Conservation (phyloP, 2,113 vertebrate species). For the Anguilla rostrata region DNA sequence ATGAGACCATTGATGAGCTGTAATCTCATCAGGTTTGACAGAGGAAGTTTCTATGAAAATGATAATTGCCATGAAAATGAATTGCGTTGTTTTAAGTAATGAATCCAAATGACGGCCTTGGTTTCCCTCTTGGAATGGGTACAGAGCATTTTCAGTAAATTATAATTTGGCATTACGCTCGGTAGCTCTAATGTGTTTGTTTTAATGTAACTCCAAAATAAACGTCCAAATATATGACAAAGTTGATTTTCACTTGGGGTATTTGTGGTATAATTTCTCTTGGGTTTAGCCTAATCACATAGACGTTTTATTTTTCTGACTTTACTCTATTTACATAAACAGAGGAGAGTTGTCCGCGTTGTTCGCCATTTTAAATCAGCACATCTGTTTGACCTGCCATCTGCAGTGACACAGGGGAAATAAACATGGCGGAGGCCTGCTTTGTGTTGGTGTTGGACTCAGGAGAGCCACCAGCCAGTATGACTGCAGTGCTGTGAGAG, state of each 20-base stretch:
- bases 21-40: constrained; percentile 37
- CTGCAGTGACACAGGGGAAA: constrained; percentile 31
- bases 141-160: constrained; percentile 37
- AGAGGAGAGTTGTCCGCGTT: constrained; percentile 38
- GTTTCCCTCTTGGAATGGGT: constrained; percentile 39
- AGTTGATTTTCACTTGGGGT: constrained; percentile 37
- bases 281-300: constrained; percentile 48
- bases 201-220: constrained; percentile 49
- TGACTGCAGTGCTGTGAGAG: constrained; percentile 28
- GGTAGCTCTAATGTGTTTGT: constrained; percentile 44
- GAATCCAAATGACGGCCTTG: constrained; percentile 34
- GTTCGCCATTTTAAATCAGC: constrained; percentile 42
- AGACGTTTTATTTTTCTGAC: constrained; percentile 49
- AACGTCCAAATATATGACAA: constrained; percentile 43
- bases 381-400: constrained; percentile 33
- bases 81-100: constrained; percentile 42
- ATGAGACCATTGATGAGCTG: constrained; percentile 24
- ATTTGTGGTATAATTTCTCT: constrained; percentile 34
- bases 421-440: constrained; percentile 29
- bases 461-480: constrained; percentile 24
- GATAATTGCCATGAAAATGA: constrained; percentile 43
- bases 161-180: constrained; percentile 49
- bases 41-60: constrained; percentile 43
- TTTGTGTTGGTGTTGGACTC: not conserved
- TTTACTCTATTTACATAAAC: constrained; percentile 49